Evolutionary conservation across 2,113 vertebrate genomes (phyloP).

Genomic region (Ahaetulla prasina): DNA sequence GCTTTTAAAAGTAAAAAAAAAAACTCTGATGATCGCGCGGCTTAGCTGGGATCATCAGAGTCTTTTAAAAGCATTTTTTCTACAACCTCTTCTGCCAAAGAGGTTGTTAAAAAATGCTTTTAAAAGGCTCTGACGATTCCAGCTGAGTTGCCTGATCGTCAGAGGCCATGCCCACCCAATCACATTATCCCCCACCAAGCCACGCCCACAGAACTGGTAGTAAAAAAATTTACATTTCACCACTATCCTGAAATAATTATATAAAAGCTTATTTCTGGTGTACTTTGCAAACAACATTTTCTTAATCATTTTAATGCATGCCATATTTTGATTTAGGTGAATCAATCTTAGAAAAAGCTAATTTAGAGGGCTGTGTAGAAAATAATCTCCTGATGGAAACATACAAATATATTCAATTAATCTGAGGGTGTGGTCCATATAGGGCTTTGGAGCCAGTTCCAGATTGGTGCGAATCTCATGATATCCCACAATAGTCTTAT

Average conservation of each 20-base stretch:
- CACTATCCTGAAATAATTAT: neutral
- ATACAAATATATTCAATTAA: neutral
- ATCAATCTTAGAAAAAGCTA: neutral
- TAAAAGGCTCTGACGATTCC: too few relatives aligned
- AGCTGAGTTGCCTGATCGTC: too few relatives aligned
- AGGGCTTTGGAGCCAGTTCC: neutral
- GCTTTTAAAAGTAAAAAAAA: too few relatives aligned
- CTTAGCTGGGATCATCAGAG: too few relatives aligned
- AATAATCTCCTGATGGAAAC: neutral
- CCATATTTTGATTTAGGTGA: neutral
- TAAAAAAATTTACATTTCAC: too few relatives aligned
- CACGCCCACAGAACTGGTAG: too few relatives aligned
- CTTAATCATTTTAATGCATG: neutral
- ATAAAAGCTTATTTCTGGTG: neutral
- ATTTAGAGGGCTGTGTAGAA: neutral
- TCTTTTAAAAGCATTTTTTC: too few relatives aligned
- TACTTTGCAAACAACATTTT: neutral
- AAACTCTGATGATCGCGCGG: too few relatives aligned
- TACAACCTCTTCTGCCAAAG: too few relatives aligned
- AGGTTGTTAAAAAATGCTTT: too few relatives aligned
- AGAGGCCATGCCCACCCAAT: too few relatives aligned
- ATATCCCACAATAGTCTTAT: neutral
- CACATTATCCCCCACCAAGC: too few relatives aligned
- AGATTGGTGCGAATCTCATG: neutral
- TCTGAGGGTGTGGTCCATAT: neutral